phyloP scores from a whole-genome alignment of 1,140 invertebrate species.

The Fopius arisanus region DNA sequence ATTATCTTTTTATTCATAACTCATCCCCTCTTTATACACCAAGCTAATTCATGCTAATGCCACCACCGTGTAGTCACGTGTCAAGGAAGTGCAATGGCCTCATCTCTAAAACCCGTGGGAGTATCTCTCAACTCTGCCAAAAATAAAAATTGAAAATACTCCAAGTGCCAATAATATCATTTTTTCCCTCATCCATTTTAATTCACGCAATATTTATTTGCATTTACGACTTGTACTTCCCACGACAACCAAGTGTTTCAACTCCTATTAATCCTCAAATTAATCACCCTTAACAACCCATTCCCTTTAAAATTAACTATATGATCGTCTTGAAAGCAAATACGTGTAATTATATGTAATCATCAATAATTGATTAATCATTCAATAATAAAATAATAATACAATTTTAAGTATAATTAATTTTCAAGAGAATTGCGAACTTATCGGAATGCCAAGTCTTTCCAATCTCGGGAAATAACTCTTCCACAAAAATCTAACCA shows the following conservation, averaged over 20 bases:
- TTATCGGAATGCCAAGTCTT: background rate
- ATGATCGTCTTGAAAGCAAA: no score
- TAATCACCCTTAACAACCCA: no score
- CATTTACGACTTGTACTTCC: no score
- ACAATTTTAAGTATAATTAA: background rate
- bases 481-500: slow-evolving; percentile 25
- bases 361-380: no score
- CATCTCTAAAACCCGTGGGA: slow-evolving; percentile 8
- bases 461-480: slow-evolving; percentile 18
- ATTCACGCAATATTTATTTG: background rate
- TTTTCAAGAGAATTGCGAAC: background rate
- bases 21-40: slow-evolving; percentile 6
- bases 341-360: no score
- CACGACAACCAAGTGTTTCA: no score
- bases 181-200: background rate
- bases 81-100: slow-evolving; percentile 48
- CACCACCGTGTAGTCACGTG: slow-evolving; percentile 37
- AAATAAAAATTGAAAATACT: background rate
- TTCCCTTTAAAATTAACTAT: no score
- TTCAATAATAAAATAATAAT: background rate
- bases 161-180: slow-evolving; percentile 1
- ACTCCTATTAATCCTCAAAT: no score
- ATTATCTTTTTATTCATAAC: background rate
- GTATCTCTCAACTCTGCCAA: background rate
- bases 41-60: slow-evolving; percentile 54